A percentile compares a stretch with the other conserved stretches of the same genome.
Conservation (phyloP, 2,113 vertebrate genomes). For the Sander vitreus region DNA sequence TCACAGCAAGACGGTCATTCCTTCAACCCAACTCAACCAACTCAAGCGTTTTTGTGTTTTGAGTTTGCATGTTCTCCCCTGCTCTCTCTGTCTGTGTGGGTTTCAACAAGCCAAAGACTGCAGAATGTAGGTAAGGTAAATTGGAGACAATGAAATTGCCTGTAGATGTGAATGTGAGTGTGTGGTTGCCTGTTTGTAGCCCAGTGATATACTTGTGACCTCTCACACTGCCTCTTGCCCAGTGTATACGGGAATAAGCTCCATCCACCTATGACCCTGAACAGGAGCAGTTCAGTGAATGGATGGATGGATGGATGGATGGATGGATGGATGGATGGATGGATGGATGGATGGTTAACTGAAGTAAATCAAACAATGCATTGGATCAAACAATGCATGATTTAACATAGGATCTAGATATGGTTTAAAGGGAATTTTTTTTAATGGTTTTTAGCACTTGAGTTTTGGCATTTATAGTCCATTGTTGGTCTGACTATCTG, state of each 20-base stretch:
- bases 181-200: not conserved
- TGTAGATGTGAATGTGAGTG: not conserved
- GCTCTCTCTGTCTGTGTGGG: not conserved
- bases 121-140: conserved; percentile 4
- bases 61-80: conserved; percentile 1
- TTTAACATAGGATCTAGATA: conserved; percentile 1
- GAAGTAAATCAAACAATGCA: conserved; percentile 29
- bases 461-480: not conserved
- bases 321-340: conserved; percentile 12
- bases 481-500: not conserved
- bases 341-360: not conserved
- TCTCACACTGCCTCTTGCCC: not conserved
- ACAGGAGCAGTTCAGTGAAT: not conserved
- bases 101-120: conserved; percentile 5
- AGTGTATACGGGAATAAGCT: not conserved
- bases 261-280: not conserved
- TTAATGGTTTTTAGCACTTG: not conserved
- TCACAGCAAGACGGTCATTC: conserved; percentile 22
- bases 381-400: conserved; percentile 11
- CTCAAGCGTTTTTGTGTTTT: not conserved
- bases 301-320: conserved; percentile 1
- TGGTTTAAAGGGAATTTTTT: not conserved
- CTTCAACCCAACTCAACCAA: conserved; percentile 4
- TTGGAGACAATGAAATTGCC: not conserved
- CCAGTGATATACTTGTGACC: conserved; percentile 4